Evolutionary conservation across 2,888 invertebrate genomes (phyloP).

Genomic region (Stenoptilia bipunctidactyla): DNA sequence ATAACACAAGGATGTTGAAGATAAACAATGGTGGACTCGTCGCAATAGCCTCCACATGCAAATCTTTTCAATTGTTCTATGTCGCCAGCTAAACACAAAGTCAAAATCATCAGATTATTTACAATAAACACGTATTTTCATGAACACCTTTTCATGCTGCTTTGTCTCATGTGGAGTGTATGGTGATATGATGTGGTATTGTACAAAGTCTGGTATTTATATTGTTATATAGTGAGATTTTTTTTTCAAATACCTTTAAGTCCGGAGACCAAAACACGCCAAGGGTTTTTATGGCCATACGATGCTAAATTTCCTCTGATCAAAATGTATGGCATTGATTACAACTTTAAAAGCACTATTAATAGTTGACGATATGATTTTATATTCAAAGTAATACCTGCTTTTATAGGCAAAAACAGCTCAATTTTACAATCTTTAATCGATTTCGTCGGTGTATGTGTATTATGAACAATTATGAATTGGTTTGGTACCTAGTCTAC

Average conservation of each 20-base stretch:
- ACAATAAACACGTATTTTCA: too few species aligned
- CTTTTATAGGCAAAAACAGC: too few species aligned
- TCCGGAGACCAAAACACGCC: constrained; percentile 89
- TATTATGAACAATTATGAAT: too few species aligned
- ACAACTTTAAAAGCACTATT: constrained; percentile 28
- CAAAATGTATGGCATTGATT: constrained; percentile 90
- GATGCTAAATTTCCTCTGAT: constrained; percentile 90
- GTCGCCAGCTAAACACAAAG: constrained; percentile 74
- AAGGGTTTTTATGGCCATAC: constrained; percentile 88
- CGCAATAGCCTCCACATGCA: constrained; percentile 86
- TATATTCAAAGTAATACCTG: too few species aligned
- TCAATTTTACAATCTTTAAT: too few species aligned
- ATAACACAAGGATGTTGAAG: constrained; percentile 90
- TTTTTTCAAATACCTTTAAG: constrained; percentile 77
- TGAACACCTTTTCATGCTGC: too few species aligned
- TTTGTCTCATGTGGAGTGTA: too few species aligned
- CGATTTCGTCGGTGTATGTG: too few species aligned
- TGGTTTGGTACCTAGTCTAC: too few species aligned
- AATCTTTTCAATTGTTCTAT: constrained; percentile 87
- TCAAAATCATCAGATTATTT: background rate
- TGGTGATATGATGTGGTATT: background rate
- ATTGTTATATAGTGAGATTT: background rate
- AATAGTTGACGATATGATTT: background rate
- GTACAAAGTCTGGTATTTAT: background rate
- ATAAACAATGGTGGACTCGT: constrained; percentile 88